phyloP scores from a whole-genome alignment of 1,140 invertebrate species.

The Drosophila insularis region DNA sequence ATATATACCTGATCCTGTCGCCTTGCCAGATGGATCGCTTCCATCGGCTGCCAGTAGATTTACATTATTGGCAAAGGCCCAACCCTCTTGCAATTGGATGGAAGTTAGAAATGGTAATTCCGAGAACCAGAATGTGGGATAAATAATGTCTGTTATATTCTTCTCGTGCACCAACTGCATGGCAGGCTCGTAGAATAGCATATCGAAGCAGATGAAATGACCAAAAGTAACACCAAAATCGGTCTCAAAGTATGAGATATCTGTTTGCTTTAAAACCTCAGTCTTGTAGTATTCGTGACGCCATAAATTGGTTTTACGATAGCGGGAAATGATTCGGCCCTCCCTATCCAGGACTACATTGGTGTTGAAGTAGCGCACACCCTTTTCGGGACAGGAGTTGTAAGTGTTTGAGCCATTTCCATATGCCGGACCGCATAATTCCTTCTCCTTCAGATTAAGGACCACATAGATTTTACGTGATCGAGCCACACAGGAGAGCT shows the following conservation, averaged over 20 bases:
- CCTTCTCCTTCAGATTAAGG: conserved; percentile 70
- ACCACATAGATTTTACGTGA: conserved; percentile 60
- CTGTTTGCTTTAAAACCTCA: conserved; percentile 51
- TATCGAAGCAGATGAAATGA: conserved; percentile 90
- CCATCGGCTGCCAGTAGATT: conserved; percentile 84
- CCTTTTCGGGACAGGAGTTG: conserved; percentile 42
- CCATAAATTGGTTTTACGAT: conserved; percentile 89
- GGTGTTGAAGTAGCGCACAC: conserved; percentile 84
- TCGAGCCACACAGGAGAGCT: conserved; percentile 64
- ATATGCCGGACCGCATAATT: conserved; percentile 34
- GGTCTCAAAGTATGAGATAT: conserved; percentile 84
- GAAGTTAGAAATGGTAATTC: conserved; percentile 87
- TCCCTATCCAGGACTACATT: conserved; percentile 87
- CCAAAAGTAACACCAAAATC: conserved; percentile 90
- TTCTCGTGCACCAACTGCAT: conserved; percentile 53
- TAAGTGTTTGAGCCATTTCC: conserved; percentile 17
- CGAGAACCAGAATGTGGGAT: conserved; percentile 89
- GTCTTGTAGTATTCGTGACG: conserved; percentile 38
- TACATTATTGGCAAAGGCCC: conserved; percentile 83
- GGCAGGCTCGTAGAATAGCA: conserved; percentile 87
- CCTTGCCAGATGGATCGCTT: conserved; percentile 68
- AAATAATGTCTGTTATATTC: conserved; percentile 87
- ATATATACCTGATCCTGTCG: conserved; percentile 83
- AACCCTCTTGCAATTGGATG: conserved; percentile 83
- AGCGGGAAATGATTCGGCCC: conserved; percentile 85